A percentile compares a stretch with the other conserved stretches of the same genome.
phyloP scores from a whole-genome alignment of 2,797 vertebrate species.

The Chaenodraco wilsoni region DNA sequence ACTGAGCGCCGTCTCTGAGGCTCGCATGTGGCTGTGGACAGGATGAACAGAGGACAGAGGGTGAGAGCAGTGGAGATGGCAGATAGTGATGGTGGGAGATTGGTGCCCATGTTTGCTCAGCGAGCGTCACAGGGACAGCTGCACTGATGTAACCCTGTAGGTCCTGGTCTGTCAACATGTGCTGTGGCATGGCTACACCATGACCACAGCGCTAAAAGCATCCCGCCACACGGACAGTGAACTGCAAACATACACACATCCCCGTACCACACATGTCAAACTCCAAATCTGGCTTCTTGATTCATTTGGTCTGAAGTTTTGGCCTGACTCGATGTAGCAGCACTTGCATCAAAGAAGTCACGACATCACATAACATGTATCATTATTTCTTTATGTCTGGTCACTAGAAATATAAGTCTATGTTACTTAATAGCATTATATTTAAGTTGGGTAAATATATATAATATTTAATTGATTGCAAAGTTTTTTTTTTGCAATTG shows the following conservation, averaged over 20 bases:
- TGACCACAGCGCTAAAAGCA: slow-evolving; percentile 62
- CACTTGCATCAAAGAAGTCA: too few relatives aligned
- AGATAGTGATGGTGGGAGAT: slow-evolving; percentile 25
- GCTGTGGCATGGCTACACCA: slow-evolving; percentile 61
- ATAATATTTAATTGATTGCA: too few relatives aligned
- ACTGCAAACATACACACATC: slow-evolving; percentile 37
- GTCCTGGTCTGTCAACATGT: slow-evolving; percentile 76
- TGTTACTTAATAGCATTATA: too few relatives aligned
- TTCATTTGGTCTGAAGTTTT: too few relatives aligned
- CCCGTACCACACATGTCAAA: slow-evolving; percentile 38
- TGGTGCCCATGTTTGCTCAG: slow-evolving; percentile 25
- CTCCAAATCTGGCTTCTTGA: too few relatives aligned
- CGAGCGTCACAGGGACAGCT: slow-evolving; percentile 76
- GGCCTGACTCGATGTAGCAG: too few relatives aligned
- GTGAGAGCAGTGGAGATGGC: slow-evolving; percentile 63
- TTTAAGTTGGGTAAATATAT: too few relatives aligned
- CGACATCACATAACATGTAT: too few relatives aligned
- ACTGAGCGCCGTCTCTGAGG: slow-evolving; percentile 95
- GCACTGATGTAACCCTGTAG: slow-evolving; percentile 84
- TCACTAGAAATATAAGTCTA: too few relatives aligned
- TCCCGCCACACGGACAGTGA: slow-evolving; percentile 10
- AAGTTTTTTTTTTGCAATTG: too few relatives aligned
- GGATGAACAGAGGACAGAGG: slow-evolving; percentile 56
- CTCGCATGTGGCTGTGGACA: slow-evolving; percentile 87
- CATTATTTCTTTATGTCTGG: too few relatives aligned